phyloP scores from a whole-genome alignment of 2,888 invertebrate species.

The Hymenopus coronatus region DNA sequence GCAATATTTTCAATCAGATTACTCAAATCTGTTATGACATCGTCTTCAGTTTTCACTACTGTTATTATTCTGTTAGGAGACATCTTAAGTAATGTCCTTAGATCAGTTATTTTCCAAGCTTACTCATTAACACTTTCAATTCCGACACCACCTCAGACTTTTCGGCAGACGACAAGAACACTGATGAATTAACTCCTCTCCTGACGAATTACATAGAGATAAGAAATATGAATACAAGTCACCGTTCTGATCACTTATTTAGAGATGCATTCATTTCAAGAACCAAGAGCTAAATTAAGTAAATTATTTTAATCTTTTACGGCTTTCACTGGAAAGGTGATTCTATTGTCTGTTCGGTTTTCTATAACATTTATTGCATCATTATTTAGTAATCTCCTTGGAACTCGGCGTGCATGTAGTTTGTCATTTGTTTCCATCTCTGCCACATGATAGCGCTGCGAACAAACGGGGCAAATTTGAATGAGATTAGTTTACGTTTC shows the following conservation, averaged over 20 bases:
- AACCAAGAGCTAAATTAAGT: neutral
- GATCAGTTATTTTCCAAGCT: neutral
- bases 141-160: neutral
- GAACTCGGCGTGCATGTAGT: neutral
- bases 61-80: constrained; percentile 22
- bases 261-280: neutral
- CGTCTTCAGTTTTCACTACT: constrained; percentile 50
- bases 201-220: neutral
- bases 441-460: neutral
- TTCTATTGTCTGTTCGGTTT: neutral
- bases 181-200: neutral
- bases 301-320: neutral
- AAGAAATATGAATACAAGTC: neutral
- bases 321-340: neutral
- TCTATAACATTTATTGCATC: neutral
- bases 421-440: neutral
- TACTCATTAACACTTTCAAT: neutral
- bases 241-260: neutral
- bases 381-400: neutral
- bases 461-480: neutral
- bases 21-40: constrained; percentile 59
- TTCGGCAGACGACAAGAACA: neutral
- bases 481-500: too few species aligned
- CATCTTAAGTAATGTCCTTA: neutral
- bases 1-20: constrained; percentile 64